Evolutionary conservation across 2,888 invertebrate genomes (phyloP).

Genomic region (Urechis unicinctus): DNA sequence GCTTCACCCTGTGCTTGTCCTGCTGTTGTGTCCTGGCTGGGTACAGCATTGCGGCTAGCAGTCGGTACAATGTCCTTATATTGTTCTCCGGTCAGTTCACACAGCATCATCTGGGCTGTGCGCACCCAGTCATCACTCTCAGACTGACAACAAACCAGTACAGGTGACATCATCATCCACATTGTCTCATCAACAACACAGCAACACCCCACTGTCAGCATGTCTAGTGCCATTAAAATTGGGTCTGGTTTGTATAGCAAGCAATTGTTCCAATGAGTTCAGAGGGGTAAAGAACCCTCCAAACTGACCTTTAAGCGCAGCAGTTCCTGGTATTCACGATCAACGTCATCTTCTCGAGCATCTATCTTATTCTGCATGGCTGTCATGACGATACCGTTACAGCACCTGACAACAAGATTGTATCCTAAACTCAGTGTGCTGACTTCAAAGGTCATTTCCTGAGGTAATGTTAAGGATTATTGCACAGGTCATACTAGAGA

Average conservation of each 20-base stretch:
- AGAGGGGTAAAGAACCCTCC: no score
- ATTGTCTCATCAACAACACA: no score
- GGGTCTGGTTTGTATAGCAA: no score
- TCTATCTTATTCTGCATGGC: conserved; percentile 37
- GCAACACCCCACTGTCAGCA: no score
- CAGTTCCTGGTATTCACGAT: conserved; percentile 43
- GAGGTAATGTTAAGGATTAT: background rate
- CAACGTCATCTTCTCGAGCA: conserved; percentile 42
- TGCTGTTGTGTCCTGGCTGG: background rate
- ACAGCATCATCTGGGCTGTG: conserved; percentile 39
- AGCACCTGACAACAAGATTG: conserved; percentile 30
- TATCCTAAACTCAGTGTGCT: background rate
- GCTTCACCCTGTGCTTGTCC: no score
- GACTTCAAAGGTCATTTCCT: background rate
- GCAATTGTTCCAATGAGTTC: no score
- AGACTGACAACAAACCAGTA: conserved; percentile 21
- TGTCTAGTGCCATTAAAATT: no score
- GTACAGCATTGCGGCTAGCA: background rate
- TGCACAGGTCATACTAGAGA: no score
- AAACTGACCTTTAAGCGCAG: conserved; percentile 36
- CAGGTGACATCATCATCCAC: background rate
- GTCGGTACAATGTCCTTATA: background rate
- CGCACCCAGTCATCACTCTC: conserved; percentile 45
- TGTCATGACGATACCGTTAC: conserved; percentile 39
- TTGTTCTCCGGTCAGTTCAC: conserved; percentile 26